phyloP scores from a whole-genome alignment of 1,140 invertebrate species.

The Bombus ignitus region DNA sequence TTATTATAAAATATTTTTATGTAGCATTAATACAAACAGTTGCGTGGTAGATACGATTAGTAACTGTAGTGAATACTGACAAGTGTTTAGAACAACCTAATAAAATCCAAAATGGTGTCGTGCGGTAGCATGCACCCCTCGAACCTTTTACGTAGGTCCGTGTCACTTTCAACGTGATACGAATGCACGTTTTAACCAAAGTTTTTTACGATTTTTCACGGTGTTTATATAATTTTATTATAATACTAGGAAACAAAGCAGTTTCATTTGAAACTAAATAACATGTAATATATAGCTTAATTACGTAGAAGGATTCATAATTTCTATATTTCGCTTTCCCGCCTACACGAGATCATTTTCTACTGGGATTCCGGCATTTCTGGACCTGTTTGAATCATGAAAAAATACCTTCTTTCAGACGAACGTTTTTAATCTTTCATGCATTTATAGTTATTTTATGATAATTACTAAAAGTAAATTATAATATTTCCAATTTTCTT shows the following conservation, averaged over 20 bases:
- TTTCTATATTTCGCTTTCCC: slow-evolving; percentile 57
- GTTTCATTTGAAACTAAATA: not conserved
- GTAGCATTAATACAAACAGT: not conserved
- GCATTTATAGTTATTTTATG: not conserved
- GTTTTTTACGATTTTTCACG: not conserved
- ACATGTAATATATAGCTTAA: not conserved
- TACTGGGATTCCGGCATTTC: slow-evolving; percentile 38
- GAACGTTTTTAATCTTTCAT: not conserved
- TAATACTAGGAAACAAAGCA: not conserved
- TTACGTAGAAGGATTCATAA: slow-evolving; percentile 3
- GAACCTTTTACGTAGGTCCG: slow-evolving; percentile 30
- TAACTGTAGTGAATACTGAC: slow-evolving; percentile 41
- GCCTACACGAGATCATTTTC: slow-evolving; percentile 50
- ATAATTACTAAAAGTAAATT: not conserved
- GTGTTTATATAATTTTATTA: not conserved
- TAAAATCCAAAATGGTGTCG: slow-evolving; percentile 72
- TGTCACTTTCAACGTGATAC: not conserved
- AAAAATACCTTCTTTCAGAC: not conserved
- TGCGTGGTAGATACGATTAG: not conserved
- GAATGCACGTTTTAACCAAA: not conserved
- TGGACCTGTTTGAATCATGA: not conserved
- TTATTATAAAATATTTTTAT: not conserved
- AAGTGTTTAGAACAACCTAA: slow-evolving; percentile 57
- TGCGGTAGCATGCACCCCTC: slow-evolving; percentile 45
- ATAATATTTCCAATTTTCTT: not conserved